Evolutionary conservation across 2,113 vertebrate genomes (phyloP), one percentile per base, ranked within the genome.

Genomic region (Gallinago jamesoni): DNA sequence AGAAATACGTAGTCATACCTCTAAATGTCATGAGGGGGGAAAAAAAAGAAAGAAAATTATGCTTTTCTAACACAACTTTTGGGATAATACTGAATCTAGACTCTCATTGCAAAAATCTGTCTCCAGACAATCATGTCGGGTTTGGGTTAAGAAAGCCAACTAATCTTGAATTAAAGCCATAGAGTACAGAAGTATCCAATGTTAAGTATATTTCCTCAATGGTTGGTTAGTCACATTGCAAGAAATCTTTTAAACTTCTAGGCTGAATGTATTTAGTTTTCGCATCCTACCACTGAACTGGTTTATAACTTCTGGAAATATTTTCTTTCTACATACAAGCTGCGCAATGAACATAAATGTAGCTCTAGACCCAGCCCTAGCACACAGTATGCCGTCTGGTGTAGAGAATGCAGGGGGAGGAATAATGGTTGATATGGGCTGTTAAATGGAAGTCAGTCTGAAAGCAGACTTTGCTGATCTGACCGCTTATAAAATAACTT

Each of bases 21-120:
- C 43, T 74, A 62, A 78, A 85, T 41, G 41, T 74, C 55, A 52
- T 3, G 19, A 30, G 2, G 2, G 2, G 5, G 39, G 12, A 39
- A 24, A 19, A 76, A 23, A 2, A 1, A 5, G 3, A 35, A 73
- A 56, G 27, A 68, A 56, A 1, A 1, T 2, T n/a, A 52, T 15
- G 20, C 4, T 81, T 50, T 84, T 69, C 41, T 47, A 25, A 69
- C 56, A 27, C 62, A 33, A 43, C 64, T 81, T 76, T 50, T 3
- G 16, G 9, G 20, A 62, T 47, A 87, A 81, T 31, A 90, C 17
- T 60, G 25, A 59, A 80, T 47, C 63, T 19, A 87, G 59, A 69
- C 13, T 33, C 45, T n/a, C 24, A 69, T 30, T 20, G 9, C 2
- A 6, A 59, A 64, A 56, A n/a, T 47, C 8, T 37, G 6, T 55